phyloP scores from a whole-genome alignment of 2,888 invertebrate genomes.

The Pheosia gnoma region DNA sequence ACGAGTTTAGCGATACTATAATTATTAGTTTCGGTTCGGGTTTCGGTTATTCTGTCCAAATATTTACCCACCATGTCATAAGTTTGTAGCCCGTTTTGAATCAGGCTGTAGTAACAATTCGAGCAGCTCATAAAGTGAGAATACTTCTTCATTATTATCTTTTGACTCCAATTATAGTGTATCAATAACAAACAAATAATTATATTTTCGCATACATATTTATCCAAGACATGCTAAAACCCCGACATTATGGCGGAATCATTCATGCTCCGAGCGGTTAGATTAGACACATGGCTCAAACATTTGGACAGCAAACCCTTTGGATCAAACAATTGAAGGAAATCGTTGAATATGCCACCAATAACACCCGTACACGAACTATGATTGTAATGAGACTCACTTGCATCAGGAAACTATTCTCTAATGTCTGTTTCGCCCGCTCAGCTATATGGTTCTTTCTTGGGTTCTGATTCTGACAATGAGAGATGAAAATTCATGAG shows the following conservation, averaged over 20 bases:
- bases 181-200: no score
- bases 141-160: not conserved
- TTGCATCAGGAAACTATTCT: slow-evolving; percentile 81
- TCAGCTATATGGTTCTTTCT: slow-evolving; percentile 82
- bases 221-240: no score
- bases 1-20: slow-evolving; percentile 17
- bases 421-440: slow-evolving; percentile 82
- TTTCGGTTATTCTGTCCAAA: slow-evolving; percentile 22
- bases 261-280: not conserved
- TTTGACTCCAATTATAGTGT: not conserved
- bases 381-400: slow-evolving; percentile 69
- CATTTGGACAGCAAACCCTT: slow-evolving; percentile 23
- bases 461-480: slow-evolving; percentile 81
- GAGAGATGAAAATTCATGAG: slow-evolving; percentile 70
- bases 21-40: no score
- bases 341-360: slow-evolving; percentile 54
- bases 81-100: not conserved
- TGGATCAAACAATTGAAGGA: not conserved
- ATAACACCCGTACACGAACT: slow-evolving; percentile 17
- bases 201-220: no score
- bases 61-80: slow-evolving; percentile 8
- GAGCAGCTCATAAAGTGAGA: not conserved
- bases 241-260: not conserved
- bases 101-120: no score
- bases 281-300: slow-evolving; percentile 10